Percentiles rank a stretch among this genome's conserved stretches.
Evolutionary conservation across 1,140 invertebrate species (phyloP).

Genomic region (Colletes latitarsis): DNA sequence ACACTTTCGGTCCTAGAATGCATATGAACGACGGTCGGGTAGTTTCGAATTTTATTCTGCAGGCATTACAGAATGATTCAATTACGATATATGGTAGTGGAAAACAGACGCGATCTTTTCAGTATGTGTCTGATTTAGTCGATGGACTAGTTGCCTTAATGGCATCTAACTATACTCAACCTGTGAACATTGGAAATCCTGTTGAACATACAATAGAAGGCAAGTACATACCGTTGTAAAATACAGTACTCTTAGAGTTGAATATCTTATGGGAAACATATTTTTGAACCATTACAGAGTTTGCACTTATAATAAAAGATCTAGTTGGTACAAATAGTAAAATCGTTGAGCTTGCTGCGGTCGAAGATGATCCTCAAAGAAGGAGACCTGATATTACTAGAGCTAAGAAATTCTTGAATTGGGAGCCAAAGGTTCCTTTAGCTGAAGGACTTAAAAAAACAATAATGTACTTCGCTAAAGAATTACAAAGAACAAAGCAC

Average conservation of each 20-base stretch:
- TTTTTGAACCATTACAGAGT: conserved; percentile 85
- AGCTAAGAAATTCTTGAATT: conserved; percentile 92
- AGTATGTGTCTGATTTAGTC: conserved; percentile 98
- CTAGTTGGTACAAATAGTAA: conserved; percentile 92
- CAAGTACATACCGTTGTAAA: conserved; percentile 67
- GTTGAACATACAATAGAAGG: conserved; percentile 98
- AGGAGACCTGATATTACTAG: conserved; percentile 95
- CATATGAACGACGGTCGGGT: conserved; percentile 99
- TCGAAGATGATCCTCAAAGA: conserved; percentile 97
- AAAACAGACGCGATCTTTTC: conserved; percentile 98
- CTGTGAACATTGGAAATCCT: conserved; percentile 99
- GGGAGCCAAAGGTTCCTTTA: conserved; percentile 96
- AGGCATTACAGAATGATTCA: conserved; percentile 96
- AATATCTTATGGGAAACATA: background rate
- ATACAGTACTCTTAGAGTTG: background rate
- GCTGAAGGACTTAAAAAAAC: conserved; percentile 92
- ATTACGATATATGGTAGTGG: conserved; percentile 99
- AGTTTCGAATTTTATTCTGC: conserved; percentile 99
- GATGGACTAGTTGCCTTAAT: conserved; percentile 96
- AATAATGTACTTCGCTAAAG: conserved; percentile 94
- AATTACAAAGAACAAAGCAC: conserved; percentile 86
- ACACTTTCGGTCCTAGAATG: conserved; percentile 99
- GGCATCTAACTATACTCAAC: conserved; percentile 95
- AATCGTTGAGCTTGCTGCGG: conserved; percentile 90
- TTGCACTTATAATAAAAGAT: conserved; percentile 95